These are phyloP conservation scores for Ia io DNA, from an alignment of 2,113 vertebrate species.

Conservation along the genomic window DNA sequence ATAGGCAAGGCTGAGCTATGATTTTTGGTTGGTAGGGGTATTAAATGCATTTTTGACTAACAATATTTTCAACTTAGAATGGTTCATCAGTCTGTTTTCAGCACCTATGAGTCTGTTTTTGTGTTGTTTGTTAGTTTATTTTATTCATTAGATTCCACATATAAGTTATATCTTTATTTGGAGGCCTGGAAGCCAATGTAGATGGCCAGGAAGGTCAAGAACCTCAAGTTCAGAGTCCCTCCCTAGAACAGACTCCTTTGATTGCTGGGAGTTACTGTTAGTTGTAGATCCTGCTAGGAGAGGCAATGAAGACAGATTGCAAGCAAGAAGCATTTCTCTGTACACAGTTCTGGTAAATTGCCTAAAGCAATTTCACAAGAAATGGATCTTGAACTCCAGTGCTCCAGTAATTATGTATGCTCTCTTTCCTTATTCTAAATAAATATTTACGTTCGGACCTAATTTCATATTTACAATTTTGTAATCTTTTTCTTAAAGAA, in stretches of 20 bases:
- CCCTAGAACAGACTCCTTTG: background rate
- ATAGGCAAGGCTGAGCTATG: too few species aligned
- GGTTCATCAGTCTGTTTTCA: too few species aligned
- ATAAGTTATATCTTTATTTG: background rate
- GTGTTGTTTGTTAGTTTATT: too few species aligned
- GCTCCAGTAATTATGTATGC: conserved; percentile 9
- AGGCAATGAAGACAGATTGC: conserved; percentile 41
- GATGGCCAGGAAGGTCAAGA: background rate
- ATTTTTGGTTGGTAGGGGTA: too few species aligned
- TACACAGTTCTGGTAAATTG: conserved; percentile 31
- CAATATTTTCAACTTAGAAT: too few species aligned
- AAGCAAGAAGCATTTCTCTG: background rate
- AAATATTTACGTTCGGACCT: conserved; percentile 10
- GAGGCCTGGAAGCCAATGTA: background rate
- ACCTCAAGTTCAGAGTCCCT: background rate
- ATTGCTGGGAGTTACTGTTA: background rate
- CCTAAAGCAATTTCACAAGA: conserved; percentile 38
- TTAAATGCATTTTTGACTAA: too few species aligned
- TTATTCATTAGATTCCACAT: background rate
- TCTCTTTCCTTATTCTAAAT: conserved; percentile 15
- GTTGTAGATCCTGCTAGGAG: background rate
- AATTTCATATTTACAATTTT: background rate
- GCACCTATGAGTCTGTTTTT: too few species aligned
- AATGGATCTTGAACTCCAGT: conserved; percentile 4
- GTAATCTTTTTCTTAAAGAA: background rate